Base-by-base conservation (phyloP, 2,888 invertebrate species). In the Tillus elongatus region DNA sequence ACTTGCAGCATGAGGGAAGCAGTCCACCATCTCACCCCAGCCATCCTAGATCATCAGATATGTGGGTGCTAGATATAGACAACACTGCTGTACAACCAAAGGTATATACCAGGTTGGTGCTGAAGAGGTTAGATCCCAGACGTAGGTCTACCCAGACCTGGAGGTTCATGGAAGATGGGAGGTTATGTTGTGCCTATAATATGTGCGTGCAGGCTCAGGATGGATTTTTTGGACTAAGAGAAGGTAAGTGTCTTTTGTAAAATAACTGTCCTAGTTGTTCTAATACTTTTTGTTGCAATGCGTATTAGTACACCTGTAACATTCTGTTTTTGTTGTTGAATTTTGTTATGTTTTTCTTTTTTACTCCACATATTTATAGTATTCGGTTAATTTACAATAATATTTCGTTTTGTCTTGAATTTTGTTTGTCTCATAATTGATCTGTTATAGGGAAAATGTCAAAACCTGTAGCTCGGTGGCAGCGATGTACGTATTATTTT, bases 1-100 rank as follows among this genome's bases (percentile, higher is more conserved):
- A 89, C 64, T 69, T 98, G 40, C 85, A 95, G 53, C 96, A 97
- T 62, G 95, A 96, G 67, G 96, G 96, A 40, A 83, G 80, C 48
- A 79, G 79, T 3, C 79, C 81, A 10, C 81, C 81, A 1, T 61
- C 63, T 11, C 55, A 61, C 42, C 63, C 64, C 0, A 54, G 57
- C 26, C 60, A 63, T 33, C 56, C 54, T 4, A 49, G 52, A 16
- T 41, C 48, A 1, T 54, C 54, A 11, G 67, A 66, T 32, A 64
- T 70, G 19, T 57, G 76, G 61, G 95, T 95, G 9, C 67, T 97
- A 49, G 96, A 96, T 65, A 86, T 95, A 46, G 85, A 87, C 11
- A 50, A 53, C 38, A 57, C 56, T 15, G 89, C 91, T 1, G 85
- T 89, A 4, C 87, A 89, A 60, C 93, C 92, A 0, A 82, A 78